Evolutionary conservation across 23 tunicate species (phyloP).

Genomic region (Phallusia fumigata): DNA sequence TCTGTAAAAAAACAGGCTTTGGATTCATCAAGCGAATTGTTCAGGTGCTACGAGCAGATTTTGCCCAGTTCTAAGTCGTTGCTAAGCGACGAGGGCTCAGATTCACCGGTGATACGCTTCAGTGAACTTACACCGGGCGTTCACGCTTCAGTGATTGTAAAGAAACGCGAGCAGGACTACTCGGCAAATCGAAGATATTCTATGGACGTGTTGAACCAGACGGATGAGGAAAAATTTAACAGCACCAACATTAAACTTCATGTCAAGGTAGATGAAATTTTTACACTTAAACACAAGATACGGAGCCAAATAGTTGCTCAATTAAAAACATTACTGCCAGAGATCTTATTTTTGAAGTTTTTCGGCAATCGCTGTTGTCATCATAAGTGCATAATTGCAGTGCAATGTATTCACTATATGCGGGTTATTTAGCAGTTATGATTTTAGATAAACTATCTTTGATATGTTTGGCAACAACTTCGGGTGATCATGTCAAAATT

Average conservation of each 20-base stretch:
- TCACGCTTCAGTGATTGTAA: constrained; percentile 43
- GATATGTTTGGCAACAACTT: too few relatives aligned
- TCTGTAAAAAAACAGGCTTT: not conserved
- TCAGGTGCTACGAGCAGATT: constrained; percentile 21
- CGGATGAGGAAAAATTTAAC: constrained; percentile 16
- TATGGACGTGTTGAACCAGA: constrained; percentile 24
- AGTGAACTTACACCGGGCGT: constrained; percentile 30
- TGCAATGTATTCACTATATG: too few relatives aligned
- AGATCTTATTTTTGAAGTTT: too few relatives aligned
- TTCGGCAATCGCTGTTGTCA: too few relatives aligned
- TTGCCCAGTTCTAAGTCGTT: constrained; percentile 19
- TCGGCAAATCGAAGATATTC: constrained; percentile 18
- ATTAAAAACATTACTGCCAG: too few relatives aligned
- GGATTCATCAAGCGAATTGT: not conserved
- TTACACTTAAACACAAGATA: too few relatives aligned
- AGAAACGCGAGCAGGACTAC: not conserved
- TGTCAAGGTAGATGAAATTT: constrained; percentile 30
- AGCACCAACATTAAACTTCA: constrained; percentile 43
- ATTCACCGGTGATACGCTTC: constrained; percentile 27
- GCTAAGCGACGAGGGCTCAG: constrained; percentile 15
- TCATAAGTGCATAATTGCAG: too few relatives aligned
- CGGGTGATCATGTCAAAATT: too few relatives aligned
- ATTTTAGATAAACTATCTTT: too few relatives aligned
- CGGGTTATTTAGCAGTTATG: too few relatives aligned
- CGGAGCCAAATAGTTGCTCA: too few relatives aligned